Evolutionary conservation across 1,140 invertebrate species (phyloP).

Genomic region (Chironomus striatipennis): DNA sequence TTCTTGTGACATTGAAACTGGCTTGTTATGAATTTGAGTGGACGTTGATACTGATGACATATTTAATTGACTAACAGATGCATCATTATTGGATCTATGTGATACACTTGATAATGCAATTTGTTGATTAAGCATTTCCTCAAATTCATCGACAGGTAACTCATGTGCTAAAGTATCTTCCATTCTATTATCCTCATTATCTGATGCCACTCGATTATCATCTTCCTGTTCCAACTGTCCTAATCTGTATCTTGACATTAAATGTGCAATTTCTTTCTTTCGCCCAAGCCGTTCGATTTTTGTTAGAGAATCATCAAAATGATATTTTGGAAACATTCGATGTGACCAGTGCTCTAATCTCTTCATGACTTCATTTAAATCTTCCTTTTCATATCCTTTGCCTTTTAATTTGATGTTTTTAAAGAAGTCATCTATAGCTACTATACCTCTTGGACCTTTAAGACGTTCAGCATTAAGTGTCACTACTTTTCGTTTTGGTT

Average conservation of each 20-base stretch:
- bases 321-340: constrained; percentile 76
- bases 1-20: neutral
- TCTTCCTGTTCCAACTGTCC: constrained; percentile 32
- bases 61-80: neutral
- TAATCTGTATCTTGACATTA: constrained; percentile 52
- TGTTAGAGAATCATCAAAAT: constrained; percentile 76
- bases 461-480: constrained; percentile 53
- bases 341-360: constrained; percentile 89
- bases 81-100: constrained; percentile 29
- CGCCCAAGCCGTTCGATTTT: constrained; percentile 71
- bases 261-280: constrained; percentile 56
- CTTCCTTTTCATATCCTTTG: constrained; percentile 70
- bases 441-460: constrained; percentile 66
- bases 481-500: neutral
- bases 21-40: neutral
- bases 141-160: constrained; percentile 44
- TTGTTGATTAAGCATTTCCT: constrained; percentile 44
- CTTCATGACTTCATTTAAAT: constrained; percentile 71
- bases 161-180: constrained; percentile 39
- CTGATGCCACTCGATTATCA: constrained; percentile 33
- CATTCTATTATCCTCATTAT: constrained; percentile 28
- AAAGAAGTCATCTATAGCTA: constrained; percentile 67
- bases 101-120: constrained; percentile 37
- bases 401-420: constrained; percentile 76
- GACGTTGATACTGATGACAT: neutral